Base-by-base conservation (phyloP, 1,140 invertebrate genomes). In the Calosoma granatense region DNA sequence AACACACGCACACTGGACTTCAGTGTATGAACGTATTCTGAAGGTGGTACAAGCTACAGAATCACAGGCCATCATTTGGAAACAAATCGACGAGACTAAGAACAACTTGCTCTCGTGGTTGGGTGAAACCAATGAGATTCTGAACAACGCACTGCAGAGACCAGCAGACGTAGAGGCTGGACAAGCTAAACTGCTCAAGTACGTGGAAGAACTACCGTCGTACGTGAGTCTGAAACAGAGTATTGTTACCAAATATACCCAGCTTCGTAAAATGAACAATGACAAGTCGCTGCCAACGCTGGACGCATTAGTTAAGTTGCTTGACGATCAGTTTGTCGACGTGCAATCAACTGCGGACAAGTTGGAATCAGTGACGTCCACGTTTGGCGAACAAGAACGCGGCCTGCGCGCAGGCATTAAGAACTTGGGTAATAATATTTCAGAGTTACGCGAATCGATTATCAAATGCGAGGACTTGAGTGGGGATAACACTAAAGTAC, bases 381-480 rank as follows among this genome's bases (percentile, higher is more conserved):
- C 78, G 2, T 79, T 92, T 56, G 82, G 81, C 56, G 80, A 88
- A 55, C 81, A 85, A 63, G 90, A 94, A 71, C 82, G 82, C 62
- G 76, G 75, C 54, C 78, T 94, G 14, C 81, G 83, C 60, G 75
- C 80, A 22, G 81, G 82, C 15, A 81, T 91, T 4, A 92, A 90
- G 73, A 74, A 73, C 15, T 75, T 81, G 0, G 81, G 81, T 26
- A 85, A 86, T 53, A 73, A 75, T 53, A 78, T 93, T 0, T 83
- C 82, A 20, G 85, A 83, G 61, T 80, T 94, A 51, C 80, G 92
- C 20, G 93, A 96, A 68, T 80, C 86, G 51, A 81, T 95, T 0
- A 86, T 92, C 11, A 91, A 90, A 72, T 94, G 90, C 72, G 93
- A 97, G 68, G 90, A 95, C 72, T 80, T 93, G 65, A 89, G 87